phyloP scores from a whole-genome alignment of 2,113 vertebrate genomes.

The Regulus satrapa region DNA sequence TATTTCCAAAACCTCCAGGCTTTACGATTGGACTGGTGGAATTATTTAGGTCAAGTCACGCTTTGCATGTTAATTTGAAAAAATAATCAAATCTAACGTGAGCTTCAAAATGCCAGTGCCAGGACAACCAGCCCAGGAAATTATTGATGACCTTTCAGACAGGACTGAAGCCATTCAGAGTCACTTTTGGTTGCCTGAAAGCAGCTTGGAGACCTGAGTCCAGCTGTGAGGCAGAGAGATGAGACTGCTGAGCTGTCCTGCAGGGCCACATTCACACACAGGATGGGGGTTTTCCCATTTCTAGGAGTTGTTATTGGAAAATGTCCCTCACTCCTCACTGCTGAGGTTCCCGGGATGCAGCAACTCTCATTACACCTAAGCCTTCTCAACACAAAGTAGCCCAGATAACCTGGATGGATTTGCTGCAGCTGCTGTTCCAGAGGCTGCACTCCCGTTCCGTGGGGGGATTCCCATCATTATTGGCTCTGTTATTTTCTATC shows the following conservation, averaged over 20 bases:
- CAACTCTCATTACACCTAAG: slow-evolving; percentile 26
- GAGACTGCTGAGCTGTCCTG: not conserved
- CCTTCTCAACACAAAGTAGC: slow-evolving; percentile 22
- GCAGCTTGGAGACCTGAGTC: not conserved
- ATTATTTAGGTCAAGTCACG: not conserved
- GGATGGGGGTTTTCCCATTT: not conserved
- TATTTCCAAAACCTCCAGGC: not conserved
- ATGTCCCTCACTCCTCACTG: slow-evolving; percentile 25
- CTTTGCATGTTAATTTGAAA: not conserved
- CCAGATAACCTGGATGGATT: not conserved
- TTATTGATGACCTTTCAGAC: not conserved
- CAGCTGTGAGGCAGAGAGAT: not conserved
- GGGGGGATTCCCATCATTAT: slow-evolving; percentile 37
- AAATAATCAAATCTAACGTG: not conserved
- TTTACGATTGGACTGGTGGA: not conserved
- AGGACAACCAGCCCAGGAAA: not conserved
- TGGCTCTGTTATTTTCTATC: slow-evolving; percentile 43
- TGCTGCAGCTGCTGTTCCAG: slow-evolving; percentile 41
- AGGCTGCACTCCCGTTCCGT: not conserved
- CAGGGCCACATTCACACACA: not conserved
- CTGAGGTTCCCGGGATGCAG: not conserved
- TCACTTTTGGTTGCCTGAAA: not conserved
- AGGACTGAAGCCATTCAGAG: not conserved
- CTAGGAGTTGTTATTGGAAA: not conserved
- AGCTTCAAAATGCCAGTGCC: not conserved